Base-by-base conservation (phyloP, 2,113 vertebrate species). In the Tinamus guttatus region DNA sequence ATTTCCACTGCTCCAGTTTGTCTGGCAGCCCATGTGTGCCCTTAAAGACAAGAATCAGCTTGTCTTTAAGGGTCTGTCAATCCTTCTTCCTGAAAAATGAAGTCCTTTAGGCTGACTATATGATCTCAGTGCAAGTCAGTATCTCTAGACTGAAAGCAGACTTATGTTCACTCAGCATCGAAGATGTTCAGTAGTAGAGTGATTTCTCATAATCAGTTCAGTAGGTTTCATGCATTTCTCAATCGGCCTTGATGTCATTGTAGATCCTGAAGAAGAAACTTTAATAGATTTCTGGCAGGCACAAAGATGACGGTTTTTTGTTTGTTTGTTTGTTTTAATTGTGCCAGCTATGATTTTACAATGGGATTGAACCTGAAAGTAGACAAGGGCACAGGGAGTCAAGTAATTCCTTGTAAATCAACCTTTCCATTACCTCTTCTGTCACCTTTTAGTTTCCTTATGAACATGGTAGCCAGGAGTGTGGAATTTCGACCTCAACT, bases 101-200 rank as follows among this genome's bases (percentile, higher is more conserved):
- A 25, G 63, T 56, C 49, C n/a, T 12, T 85, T 82, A 76, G 40
- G 40, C 2, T 91, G 76, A 85, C 71, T 90, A 58, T 36, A 7
- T 60, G 70, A 85, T 76, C 68, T 22, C 47, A 81, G 6, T 52
- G 16, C 32, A 62, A 85, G 32, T 36, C 85, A 54, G 75, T 76
- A 89, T 54, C 69, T 80, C 67, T 80, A 58, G 32, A 9, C 54
- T 63, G n/a, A 27, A 24, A 96, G 89, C 27, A 89, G 76, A 21
- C 17, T 85, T 90, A 68, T 38, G 41, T 94, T 93, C 62, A 73
- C 34, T 76, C 1, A 0, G 4, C 54, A 32, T 92, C 45, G 74
- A 84, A 67, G 59, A 11, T 68, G 36, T 70, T 70, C 56, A 70
- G 54, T 40, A 38, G 65, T 89, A 51, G 76, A 51, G 40, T 28